These are phyloP conservation scores for Diglossa cyanea DNA, from an alignment of 2,797 vertebrate species.

Conservation along the genomic window DNA sequence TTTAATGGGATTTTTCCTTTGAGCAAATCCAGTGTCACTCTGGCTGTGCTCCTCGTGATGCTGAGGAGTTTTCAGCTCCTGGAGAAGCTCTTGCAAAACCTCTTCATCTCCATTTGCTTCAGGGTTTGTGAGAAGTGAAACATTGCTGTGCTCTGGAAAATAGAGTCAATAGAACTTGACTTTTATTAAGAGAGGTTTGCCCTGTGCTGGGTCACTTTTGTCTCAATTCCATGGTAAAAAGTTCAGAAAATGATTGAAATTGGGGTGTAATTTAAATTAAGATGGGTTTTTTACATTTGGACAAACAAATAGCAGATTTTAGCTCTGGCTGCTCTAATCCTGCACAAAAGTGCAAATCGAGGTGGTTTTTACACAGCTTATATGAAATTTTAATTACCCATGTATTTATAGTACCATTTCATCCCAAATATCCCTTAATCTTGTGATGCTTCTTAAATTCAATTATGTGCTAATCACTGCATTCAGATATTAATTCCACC, in stretches of 20 bases:
- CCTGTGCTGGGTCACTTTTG: background rate
- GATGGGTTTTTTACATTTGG: background rate
- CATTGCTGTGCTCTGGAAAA: background rate
- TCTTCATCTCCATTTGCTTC: background rate
- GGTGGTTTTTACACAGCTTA: background rate
- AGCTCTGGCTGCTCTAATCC: background rate
- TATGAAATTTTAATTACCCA: fast-evolving
- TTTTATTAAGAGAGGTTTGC: background rate
- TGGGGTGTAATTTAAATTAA: background rate
- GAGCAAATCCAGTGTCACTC: background rate
- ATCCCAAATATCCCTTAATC: background rate
- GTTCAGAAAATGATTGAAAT: background rate
- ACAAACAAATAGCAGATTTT: background rate
- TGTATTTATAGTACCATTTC: background rate
- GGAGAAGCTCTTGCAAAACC: background rate
- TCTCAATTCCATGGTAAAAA: background rate
- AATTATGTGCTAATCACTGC: background rate
- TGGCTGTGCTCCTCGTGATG: background rate
- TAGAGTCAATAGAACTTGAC: fast-evolving
- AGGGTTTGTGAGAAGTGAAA: background rate
- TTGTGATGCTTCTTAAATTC: background rate
- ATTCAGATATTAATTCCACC: background rate
- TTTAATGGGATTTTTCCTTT: background rate
- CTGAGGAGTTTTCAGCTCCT: background rate
- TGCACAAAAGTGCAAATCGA: background rate